A percentile compares a stretch with the other conserved stretches of the same genome.
Conservation (phyloP, 2,888 invertebrate genomes). For the Omphaloscelis lunosa region DNA sequence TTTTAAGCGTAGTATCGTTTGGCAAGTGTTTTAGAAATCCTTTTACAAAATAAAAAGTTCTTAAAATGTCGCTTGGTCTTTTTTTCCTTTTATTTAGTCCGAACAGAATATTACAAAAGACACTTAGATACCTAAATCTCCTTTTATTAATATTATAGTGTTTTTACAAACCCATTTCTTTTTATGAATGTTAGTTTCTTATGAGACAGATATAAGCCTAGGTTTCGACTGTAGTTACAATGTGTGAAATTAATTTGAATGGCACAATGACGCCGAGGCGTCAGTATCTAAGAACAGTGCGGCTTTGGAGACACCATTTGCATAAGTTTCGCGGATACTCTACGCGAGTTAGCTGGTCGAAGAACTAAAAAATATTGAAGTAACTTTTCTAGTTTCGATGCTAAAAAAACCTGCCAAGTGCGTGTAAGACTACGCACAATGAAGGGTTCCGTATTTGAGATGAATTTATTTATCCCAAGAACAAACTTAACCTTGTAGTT, state of each 20-base stretch:
- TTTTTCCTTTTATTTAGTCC: neutral
- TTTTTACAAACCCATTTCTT: constrained; percentile 22
- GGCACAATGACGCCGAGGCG: constrained; percentile 70
- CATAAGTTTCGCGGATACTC: constrained; percentile 76
- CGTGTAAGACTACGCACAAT: too few species aligned
- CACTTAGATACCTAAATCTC: constrained; percentile 15
- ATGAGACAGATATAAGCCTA: constrained; percentile 10
- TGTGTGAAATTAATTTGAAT: constrained; percentile 70
- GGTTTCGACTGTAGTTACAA: constrained; percentile 29
- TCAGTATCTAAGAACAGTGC: constrained; percentile 66
- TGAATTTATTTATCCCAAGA: too few species aligned
- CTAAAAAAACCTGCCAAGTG: too few species aligned
- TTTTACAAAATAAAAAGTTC: neutral
- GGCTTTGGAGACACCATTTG: constrained; percentile 74
- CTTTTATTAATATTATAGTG: neutral
- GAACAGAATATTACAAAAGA: constrained; percentile 23
- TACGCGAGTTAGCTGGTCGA: constrained; percentile 18
- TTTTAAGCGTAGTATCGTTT: neutral
- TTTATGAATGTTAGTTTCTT: constrained; percentile 17
- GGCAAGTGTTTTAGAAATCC: neutral
- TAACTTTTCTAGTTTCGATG: neutral
- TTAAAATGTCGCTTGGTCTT: neutral
- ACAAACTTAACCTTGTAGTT: too few species aligned
- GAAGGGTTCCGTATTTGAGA: too few species aligned
- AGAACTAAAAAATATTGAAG: constrained; percentile 42